Evolutionary conservation across 2,113 vertebrate genomes (phyloP).

Genomic region (Pipa parva): DNA sequence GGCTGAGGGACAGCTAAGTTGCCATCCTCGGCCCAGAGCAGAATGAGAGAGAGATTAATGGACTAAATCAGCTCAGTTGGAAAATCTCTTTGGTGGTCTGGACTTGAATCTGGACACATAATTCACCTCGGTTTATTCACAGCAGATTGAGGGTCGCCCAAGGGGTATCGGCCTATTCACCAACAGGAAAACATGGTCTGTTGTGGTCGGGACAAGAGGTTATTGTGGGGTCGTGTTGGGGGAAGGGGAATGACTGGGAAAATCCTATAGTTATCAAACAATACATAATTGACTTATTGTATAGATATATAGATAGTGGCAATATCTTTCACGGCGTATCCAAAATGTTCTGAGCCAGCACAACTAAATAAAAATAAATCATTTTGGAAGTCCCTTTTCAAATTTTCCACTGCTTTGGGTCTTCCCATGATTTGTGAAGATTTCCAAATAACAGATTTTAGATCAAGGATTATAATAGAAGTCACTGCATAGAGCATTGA

Average conservation of each 20-base stretch:
- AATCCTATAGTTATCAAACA: background rate
- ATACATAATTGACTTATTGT: too few relatives aligned
- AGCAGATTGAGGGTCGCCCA: background rate
- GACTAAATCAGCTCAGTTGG: background rate
- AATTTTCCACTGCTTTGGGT: too few relatives aligned
- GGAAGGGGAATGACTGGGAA: background rate
- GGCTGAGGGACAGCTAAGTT: too few relatives aligned
- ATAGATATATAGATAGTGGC: too few relatives aligned
- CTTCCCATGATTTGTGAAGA: too few relatives aligned
- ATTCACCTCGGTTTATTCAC: constrained; percentile 22
- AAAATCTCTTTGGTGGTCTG: constrained; percentile 25
- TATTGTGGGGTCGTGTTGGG: constrained; percentile 1
- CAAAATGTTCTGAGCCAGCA: too few relatives aligned
- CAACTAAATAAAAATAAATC: too few relatives aligned
- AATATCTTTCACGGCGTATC: too few relatives aligned
- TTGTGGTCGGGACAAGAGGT: constrained; percentile 26
- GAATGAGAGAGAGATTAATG: constrained; percentile 18
- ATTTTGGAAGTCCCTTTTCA: too few relatives aligned
- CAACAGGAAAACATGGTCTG: constrained; percentile 11
- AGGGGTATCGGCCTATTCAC: constrained; percentile 16
- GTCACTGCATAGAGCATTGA: too few relatives aligned
- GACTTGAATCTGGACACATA: constrained; percentile 11
- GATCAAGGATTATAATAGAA: too few relatives aligned
- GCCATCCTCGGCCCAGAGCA: background rate
- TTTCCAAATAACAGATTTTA: too few relatives aligned